Conservation (phyloP, 1,140 invertebrate genomes). For the Bombus terrestris region DNA sequence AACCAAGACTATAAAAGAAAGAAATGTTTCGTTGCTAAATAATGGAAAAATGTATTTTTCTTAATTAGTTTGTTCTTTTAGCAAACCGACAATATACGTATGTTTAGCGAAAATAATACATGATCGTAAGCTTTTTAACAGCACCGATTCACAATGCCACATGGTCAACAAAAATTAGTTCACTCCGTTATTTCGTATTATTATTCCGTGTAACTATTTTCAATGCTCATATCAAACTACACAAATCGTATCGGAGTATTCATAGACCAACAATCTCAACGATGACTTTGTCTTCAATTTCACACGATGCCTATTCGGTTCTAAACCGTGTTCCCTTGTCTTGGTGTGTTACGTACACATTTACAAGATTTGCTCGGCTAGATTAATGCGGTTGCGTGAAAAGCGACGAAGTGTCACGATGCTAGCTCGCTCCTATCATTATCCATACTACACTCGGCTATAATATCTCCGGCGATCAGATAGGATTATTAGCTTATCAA, state of each 20-base stretch:
- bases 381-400: constrained; percentile 33
- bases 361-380: constrained; percentile 33
- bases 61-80: no score
- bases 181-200: background rate
- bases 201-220: background rate
- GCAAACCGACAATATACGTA: no score
- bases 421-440: background rate
- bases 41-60: no score
- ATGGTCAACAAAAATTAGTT: no score
- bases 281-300: background rate
- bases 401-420: background rate
- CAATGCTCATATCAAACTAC: background rate
- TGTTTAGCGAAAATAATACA: no score
- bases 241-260: background rate
- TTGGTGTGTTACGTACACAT: background rate
- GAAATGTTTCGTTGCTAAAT: no score
- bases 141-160: no score
- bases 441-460: no score
- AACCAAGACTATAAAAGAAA: no score
- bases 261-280: background rate
- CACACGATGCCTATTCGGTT: background rate
- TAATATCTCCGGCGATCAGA: constrained; percentile 5
- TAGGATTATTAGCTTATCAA: background rate
- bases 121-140: no score
- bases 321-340: background rate